A percentile compares a stretch with the other conserved stretches of the same genome.
Conservation (phyloP, 2,888 invertebrate genomes). For the Lomographa bimaculata region DNA sequence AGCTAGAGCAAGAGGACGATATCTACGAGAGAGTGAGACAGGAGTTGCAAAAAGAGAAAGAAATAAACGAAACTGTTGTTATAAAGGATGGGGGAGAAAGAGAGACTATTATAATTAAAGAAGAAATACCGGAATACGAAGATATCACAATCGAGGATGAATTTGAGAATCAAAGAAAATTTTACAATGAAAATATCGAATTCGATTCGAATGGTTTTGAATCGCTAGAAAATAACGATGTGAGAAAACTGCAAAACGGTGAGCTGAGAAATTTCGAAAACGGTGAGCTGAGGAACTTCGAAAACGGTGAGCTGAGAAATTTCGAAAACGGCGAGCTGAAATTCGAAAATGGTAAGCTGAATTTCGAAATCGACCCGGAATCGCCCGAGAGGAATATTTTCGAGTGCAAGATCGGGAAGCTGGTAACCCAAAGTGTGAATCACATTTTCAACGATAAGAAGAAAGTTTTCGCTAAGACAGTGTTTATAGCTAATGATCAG, state of each 20-base stretch:
- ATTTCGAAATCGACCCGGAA: too few species aligned
- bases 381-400: conserved; percentile 42
- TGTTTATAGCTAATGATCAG: conserved; percentile 59
- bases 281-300: too few species aligned
- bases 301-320: too few species aligned
- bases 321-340: too few species aligned
- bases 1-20: conserved; percentile 32
- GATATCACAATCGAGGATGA: conserved; percentile 15
- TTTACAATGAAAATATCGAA: neutral
- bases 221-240: too few species aligned
- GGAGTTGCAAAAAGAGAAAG: conserved; percentile 22
- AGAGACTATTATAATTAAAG: conserved; percentile 16
- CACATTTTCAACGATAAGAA: conserved; percentile 69
- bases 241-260: too few species aligned
- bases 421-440: conserved; percentile 72
- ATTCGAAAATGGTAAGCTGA: too few species aligned
- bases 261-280: too few species aligned
- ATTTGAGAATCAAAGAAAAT: conserved; percentile 3
- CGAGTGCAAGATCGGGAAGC: conserved; percentile 69
- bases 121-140: conserved; percentile 13
- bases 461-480: conserved; percentile 68
- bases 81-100: neutral
- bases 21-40: conserved; percentile 33
- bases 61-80: conserved; percentile 10
- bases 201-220: too few species aligned